Evolutionary conservation across 2,113 vertebrate species (phyloP).

Genomic region (Phainopepla nitens): DNA sequence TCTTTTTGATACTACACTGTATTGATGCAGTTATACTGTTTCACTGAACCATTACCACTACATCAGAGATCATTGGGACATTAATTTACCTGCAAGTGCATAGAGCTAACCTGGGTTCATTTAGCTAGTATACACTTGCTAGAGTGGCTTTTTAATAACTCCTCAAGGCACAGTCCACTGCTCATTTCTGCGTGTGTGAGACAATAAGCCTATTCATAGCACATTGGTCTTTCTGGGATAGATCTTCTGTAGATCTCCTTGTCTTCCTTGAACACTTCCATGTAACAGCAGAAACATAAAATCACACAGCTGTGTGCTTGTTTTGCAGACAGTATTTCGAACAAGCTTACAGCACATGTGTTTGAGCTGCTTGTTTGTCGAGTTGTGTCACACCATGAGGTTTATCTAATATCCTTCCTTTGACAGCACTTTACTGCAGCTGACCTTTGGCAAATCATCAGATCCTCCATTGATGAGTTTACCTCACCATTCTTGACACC

Average conservation of each 20-base stretch:
- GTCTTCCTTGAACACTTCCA: not conserved
- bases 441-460: not conserved
- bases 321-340: not conserved
- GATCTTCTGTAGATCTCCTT: not conserved
- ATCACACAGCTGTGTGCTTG: not conserved
- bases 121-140: not conserved
- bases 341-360: not conserved
- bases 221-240: not conserved
- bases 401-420: not conserved
- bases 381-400: not conserved
- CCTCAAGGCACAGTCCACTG: not conserved
- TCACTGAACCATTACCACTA: not conserved
- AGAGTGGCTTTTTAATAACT: not conserved
- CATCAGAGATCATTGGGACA: not conserved
- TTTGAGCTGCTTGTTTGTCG: not conserved
- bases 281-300: not conserved
- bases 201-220: not conserved
- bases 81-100: not conserved
- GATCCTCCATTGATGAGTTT: not conserved
- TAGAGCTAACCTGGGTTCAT: not conserved
- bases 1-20: not conserved
- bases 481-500: not conserved
- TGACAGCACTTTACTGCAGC: not conserved
- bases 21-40: not conserved
- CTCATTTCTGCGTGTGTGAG: not conserved